These are phyloP conservation scores for Saxidomus purpurata DNA, from an alignment of 1,140 invertebrate species.

Conservation along the genomic window DNA sequence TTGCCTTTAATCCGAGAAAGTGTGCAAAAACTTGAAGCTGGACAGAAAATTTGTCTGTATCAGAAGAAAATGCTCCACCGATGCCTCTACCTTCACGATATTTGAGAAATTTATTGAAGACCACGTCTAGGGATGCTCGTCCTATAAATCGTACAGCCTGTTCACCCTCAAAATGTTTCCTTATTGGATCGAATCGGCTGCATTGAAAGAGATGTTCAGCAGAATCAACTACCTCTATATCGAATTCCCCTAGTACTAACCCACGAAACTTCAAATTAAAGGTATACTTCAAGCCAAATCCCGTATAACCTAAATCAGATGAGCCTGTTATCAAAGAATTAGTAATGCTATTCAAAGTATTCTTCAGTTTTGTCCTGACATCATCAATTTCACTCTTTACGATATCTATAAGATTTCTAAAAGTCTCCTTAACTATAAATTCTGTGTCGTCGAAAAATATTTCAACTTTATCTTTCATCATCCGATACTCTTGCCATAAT, in stretches of 20 bases:
- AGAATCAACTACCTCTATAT: background rate
- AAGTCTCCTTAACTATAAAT: background rate
- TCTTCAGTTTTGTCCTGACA: background rate
- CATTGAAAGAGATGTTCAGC: background rate
- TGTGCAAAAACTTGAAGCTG: background rate
- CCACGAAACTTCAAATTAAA: background rate
- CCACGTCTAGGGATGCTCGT: background rate
- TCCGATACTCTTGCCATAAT: background rate
- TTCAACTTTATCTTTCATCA: background rate
- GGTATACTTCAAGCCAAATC: background rate
- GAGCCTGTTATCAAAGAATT: conserved; percentile 1
- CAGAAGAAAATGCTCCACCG: background rate
- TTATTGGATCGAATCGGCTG: background rate
- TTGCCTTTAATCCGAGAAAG: conserved; percentile 11
- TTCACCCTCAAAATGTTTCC: conserved; percentile 11
- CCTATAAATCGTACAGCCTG: conserved; percentile 17
- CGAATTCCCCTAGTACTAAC: background rate
- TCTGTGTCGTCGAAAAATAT: conserved; percentile 6
- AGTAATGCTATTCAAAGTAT: background rate
- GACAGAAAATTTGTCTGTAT: conserved; percentile 14
- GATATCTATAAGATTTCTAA: background rate
- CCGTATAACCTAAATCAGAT: background rate
- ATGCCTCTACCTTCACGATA: background rate
- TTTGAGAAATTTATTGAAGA: background rate
- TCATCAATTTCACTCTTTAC: background rate